phyloP scores from a whole-genome alignment of 2,888 invertebrate species.

The Epinotia ramella region DNA sequence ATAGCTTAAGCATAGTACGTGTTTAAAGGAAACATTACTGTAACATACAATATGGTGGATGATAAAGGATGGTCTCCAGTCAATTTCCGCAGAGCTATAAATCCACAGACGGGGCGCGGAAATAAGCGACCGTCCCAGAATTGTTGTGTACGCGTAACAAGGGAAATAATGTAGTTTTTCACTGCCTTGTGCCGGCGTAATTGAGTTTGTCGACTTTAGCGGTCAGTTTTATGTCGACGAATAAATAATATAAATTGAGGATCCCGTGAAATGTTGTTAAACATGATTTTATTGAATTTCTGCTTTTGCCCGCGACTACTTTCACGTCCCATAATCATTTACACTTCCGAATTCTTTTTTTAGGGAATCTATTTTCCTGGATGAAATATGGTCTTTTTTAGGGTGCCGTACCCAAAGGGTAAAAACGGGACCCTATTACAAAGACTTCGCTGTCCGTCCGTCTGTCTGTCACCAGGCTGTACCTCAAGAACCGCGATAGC shows the following conservation, averaged over 20 bases:
- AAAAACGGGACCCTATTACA: too few species aligned
- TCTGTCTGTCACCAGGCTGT: too few species aligned
- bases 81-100: constrained; percentile 33
- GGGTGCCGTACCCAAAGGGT: too few species aligned
- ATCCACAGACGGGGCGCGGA: constrained; percentile 21
- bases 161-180: constrained; percentile 37
- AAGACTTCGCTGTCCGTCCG: too few species aligned
- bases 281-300: not conserved
- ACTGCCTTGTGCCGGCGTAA: constrained; percentile 21
- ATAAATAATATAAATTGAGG: not conserved
- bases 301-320: not conserved
- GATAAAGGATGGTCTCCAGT: constrained; percentile 32
- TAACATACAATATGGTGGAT: constrained; percentile 12
- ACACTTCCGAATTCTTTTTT: too few species aligned
- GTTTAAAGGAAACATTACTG: constrained; percentile 20
- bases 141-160: constrained; percentile 28
- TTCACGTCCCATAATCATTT: not conserved
- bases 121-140: constrained; percentile 24
- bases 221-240: constrained; percentile 13
- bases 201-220: constrained; percentile 16
- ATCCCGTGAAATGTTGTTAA: not conserved
- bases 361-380: too few species aligned
- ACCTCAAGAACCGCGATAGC: too few species aligned
- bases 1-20: not conserved
- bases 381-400: too few species aligned